phyloP scores from a whole-genome alignment of 2,113 vertebrate species.

The Oncorhynchus tshawytscha region DNA sequence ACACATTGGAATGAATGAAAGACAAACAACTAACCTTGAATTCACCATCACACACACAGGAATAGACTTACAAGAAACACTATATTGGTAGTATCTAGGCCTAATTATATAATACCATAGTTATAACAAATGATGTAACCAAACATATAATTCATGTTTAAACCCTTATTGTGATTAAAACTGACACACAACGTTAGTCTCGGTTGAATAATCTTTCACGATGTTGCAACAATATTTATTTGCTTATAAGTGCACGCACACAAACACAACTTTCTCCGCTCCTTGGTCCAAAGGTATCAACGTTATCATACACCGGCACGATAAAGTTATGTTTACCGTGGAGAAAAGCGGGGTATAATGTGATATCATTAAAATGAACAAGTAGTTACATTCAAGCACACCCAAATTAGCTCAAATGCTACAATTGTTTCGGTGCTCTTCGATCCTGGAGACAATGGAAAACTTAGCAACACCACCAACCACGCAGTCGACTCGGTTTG shows the following conservation, averaged over 20 bases:
- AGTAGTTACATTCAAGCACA: neutral
- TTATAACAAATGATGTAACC: neutral
- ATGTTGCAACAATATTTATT: neutral
- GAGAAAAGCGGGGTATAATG: neutral
- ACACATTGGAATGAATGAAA: no score
- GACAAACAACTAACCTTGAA: no score
- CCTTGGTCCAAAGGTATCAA: constrained; percentile 9
- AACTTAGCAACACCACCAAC: neutral
- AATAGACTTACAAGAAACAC: no score
- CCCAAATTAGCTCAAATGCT: neutral
- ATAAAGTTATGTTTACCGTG: neutral
- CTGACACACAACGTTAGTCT: neutral
- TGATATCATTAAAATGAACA: neutral
- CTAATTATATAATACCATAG: neutral
- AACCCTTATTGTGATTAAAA: neutral
- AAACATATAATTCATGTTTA: neutral
- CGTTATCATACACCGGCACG: neutral
- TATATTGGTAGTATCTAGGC: no score
- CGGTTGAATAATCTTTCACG: neutral
- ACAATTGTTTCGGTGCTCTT: neutral
- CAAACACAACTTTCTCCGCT: neutral
- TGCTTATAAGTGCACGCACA: neutral
- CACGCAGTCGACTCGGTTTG: neutral
- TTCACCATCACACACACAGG: no score
- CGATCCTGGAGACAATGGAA: constrained; percentile 4